Conservation (phyloP, 1,140 invertebrate genomes). For the Platyscapa corneri region DNA sequence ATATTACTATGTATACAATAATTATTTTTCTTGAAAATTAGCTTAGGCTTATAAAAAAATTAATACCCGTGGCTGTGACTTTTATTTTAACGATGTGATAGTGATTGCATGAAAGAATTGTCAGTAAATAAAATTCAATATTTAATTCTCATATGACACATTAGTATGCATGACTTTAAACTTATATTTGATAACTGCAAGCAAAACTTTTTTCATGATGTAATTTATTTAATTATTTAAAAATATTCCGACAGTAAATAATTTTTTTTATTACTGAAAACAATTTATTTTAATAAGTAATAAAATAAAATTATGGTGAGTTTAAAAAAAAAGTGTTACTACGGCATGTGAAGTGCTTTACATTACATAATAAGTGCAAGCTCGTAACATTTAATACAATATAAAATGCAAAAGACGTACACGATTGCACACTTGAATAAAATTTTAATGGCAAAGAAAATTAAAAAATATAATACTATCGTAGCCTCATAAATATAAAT, state of each 20-base stretch:
- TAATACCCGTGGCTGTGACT: too few species aligned
- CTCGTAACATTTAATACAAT: slow-evolving; percentile 12
- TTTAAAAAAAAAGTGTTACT: slow-evolving; percentile 11
- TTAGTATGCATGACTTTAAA: too few species aligned
- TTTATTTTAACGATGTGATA: too few species aligned
- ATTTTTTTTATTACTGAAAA: background rate
- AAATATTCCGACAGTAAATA: background rate
- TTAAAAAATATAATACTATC: background rate
- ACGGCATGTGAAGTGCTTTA: slow-evolving; percentile 11
- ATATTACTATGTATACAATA: too few species aligned
- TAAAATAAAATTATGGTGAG: background rate
- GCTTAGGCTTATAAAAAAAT: too few species aligned
- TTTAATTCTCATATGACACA: too few species aligned
- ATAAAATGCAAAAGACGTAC: background rate
- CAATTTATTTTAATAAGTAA: background rate
- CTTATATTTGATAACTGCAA: too few species aligned
- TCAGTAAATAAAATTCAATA: too few species aligned
- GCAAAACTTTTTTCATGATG: too few species aligned
- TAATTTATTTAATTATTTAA: background rate
- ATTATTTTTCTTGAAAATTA: too few species aligned
- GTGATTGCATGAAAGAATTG: too few species aligned
- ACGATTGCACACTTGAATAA: background rate
- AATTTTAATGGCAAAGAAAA: background rate
- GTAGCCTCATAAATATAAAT: background rate
- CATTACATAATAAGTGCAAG: slow-evolving; percentile 1